These are phyloP conservation scores for Eilema griseolum DNA, from an alignment of 2,888 invertebrate species.

Conservation along the genomic window DNA sequence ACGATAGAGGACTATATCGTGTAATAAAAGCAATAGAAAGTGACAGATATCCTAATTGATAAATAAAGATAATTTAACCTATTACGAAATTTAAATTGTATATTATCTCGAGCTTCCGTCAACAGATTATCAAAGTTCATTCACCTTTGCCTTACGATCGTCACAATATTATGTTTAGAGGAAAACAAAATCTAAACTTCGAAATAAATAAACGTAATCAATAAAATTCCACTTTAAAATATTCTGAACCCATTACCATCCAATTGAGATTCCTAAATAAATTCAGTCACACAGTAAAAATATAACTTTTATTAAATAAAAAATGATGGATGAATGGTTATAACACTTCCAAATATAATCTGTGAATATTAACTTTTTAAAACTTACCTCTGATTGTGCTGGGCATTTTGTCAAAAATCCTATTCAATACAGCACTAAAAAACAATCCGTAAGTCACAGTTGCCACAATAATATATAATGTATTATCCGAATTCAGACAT, in stretches of 20 bases:
- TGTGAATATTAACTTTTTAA: conserved; percentile 24
- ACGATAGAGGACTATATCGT: too few species aligned
- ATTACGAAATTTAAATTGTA: conserved; percentile 68
- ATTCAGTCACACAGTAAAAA: conserved; percentile 21
- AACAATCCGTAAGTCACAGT: conserved; percentile 62
- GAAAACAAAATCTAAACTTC: conserved; percentile 13
- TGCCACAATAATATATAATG: conserved; percentile 49
- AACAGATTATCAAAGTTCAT: conserved; percentile 66
- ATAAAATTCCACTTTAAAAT: conserved; percentile 21
- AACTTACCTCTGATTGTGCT: conserved; percentile 85
- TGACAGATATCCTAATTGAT: conserved; percentile 57
- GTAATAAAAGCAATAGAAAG: conserved; percentile 55
- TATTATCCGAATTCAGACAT: conserved; percentile 74
- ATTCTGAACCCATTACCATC: conserved; percentile 13
- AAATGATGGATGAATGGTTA: not conserved
- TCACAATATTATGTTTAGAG: conserved; percentile 12
- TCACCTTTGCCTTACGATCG: conserved; percentile 57
- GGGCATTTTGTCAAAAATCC: conserved; percentile 81
- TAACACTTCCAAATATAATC: not conserved
- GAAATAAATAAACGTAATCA: not conserved
- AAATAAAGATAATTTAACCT: conserved; percentile 57
- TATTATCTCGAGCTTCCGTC: conserved; percentile 61
- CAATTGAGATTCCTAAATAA: conserved; percentile 30
- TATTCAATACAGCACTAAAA: conserved; percentile 51
- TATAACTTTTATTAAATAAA: conserved; percentile 10